Percentiles rank a stretch among this genome's conserved stretches.
phyloP scores from a whole-genome alignment of 23 tunicate genomes.

The Ascidia mentula region DNA sequence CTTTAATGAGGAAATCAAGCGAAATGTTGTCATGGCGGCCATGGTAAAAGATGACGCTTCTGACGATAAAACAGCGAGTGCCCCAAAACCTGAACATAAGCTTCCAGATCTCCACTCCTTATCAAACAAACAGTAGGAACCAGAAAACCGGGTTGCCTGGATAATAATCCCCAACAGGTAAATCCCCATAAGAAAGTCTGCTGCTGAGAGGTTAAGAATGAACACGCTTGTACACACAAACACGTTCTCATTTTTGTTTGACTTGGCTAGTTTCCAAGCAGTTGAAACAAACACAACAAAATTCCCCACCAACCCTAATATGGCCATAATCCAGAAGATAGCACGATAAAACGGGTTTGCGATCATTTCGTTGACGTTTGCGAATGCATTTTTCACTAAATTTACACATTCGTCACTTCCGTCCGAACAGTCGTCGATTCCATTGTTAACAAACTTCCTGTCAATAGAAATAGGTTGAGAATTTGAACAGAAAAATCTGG shows the following conservation, averaged over 20 bases:
- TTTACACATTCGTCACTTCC: constrained; percentile 19
- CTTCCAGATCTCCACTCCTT: background rate
- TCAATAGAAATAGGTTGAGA: background rate
- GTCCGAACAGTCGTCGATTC: constrained; percentile 16
- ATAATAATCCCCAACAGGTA: constrained; percentile 33
- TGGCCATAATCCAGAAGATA: constrained; percentile 14
- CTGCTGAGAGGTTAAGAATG: constrained; percentile 52
- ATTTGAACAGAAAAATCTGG: background rate
- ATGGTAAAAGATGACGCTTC: background rate
- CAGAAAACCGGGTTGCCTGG: background rate
- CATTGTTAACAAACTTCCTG: background rate
- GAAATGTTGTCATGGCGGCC: background rate
- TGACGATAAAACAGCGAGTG: background rate
- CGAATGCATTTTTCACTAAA: background rate
- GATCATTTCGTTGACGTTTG: constrained; percentile 9
- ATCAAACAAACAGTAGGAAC: background rate
- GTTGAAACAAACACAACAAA: background rate
- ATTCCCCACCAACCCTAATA: constrained; percentile 7
- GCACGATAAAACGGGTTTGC: constrained; percentile 20
- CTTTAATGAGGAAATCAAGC: background rate
- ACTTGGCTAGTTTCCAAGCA: background rate
- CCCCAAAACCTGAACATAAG: background rate
- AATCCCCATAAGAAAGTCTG: constrained; percentile 75
- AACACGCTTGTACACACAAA: background rate
- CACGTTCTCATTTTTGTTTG: background rate